Percentiles rank a stretch among this genome's conserved stretches.
These are phyloP conservation scores for Chamaetylas fuelleborni DNA, from an alignment of 2,113 vertebrate species.

Conservation along the genomic window DNA sequence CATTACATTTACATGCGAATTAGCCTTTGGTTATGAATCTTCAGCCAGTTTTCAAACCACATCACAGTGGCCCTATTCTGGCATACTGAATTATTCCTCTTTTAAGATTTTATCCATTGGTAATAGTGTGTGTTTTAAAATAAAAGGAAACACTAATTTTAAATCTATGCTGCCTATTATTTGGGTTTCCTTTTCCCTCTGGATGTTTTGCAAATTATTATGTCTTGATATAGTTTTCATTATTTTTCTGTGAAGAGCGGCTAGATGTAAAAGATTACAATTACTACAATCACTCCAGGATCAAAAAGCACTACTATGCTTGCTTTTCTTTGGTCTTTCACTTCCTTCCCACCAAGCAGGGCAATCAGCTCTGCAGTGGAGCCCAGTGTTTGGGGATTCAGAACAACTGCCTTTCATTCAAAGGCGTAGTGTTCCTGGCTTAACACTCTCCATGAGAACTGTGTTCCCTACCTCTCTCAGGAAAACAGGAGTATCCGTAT, in stretches of 20 bases:
- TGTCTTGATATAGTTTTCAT: not conserved
- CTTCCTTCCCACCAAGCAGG: not conserved
- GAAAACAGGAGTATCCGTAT: not conserved
- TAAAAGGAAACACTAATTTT: conserved; percentile 14
- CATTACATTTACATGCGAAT: not conserved
- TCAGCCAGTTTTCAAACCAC: conserved; percentile 52
- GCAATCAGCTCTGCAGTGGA: fast-evolving
- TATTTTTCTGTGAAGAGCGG: not conserved
- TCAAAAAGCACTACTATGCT: conserved; percentile 3
- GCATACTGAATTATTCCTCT: conserved; percentile 33
- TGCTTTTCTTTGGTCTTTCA: conserved; percentile 41
- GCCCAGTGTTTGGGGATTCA: not conserved
- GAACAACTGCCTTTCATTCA: not conserved
- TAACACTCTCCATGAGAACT: not conserved
- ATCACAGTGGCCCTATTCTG: conserved; percentile 35
- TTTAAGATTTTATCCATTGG: conserved; percentile 40
- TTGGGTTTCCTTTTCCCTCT: conserved; percentile 33
- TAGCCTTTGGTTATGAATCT: conserved; percentile 38
- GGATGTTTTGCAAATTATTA: conserved; percentile 34
- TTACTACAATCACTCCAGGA: conserved; percentile 13
- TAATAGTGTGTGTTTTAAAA: conserved; percentile 21
- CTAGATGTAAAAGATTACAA: conserved; percentile 32
- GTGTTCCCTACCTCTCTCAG: not conserved
- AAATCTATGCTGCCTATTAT: not conserved
- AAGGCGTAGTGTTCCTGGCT: not conserved